Evolutionary conservation across 30 jellyfish, hydroid and myxozoan species (phyloP).

Genomic region (Phacellophora camtschatica): DNA sequence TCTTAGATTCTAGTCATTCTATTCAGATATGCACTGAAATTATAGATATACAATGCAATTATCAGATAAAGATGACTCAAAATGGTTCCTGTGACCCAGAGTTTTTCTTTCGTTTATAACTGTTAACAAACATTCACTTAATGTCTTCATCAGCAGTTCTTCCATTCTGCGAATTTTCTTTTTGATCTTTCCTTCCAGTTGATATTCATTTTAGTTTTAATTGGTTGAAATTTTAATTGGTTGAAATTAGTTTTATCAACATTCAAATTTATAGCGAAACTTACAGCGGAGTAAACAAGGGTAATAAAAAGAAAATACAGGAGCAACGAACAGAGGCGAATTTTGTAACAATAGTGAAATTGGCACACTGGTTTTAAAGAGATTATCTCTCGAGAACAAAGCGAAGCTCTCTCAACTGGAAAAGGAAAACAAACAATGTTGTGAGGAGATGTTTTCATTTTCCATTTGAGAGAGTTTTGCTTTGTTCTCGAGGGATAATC

Average conservation of each 20-base stretch:
- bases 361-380: not conserved
- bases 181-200: not conserved
- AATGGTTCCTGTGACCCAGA: slow-evolving; percentile 34
- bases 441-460: too few relatives aligned
- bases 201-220: not conserved
- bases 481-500: too few relatives aligned
- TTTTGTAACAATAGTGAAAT: too few relatives aligned
- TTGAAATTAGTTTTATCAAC: not conserved
- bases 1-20: slow-evolving; percentile 4
- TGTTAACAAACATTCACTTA: slow-evolving; percentile 21
- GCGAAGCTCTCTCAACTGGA: too few relatives aligned
- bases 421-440: too few relatives aligned
- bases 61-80: slow-evolving; percentile 14
- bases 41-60: slow-evolving; percentile 12
- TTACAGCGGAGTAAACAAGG: too few relatives aligned
- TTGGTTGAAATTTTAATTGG: not conserved
- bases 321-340: too few relatives aligned
- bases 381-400: too few relatives aligned
- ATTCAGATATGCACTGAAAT: slow-evolving; percentile 4
- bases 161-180: not conserved
- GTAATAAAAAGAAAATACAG: too few relatives aligned
- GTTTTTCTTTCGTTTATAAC: slow-evolving; percentile 2
- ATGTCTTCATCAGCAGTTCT: not conserved
- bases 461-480: too few relatives aligned
- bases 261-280: too few relatives aligned